These are phyloP conservation scores for Seriola dumerili DNA, from an alignment of 2,113 vertebrate species.

Conservation along the genomic window DNA sequence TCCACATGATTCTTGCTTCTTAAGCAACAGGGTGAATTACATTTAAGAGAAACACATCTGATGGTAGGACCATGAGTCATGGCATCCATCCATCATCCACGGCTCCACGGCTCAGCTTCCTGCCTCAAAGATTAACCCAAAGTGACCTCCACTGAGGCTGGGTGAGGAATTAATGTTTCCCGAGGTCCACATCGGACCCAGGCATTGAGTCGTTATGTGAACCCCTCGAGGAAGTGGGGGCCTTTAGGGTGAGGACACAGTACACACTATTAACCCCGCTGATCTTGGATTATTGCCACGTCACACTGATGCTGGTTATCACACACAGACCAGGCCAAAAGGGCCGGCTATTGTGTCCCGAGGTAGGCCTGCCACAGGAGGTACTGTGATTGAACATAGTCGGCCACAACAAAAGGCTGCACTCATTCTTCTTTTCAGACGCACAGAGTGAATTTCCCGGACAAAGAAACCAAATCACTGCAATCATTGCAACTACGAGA, in stretches of 20 bases:
- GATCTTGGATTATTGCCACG: conserved; percentile 57
- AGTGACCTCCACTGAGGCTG: conserved; percentile 38
- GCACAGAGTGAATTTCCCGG: conserved; percentile 23
- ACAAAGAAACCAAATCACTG: conserved; percentile 34
- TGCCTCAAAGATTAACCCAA: conserved; percentile 56
- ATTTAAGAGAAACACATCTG: conserved; percentile 22
- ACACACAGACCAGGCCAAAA: conserved; percentile 23
- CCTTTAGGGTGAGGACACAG: conserved; percentile 43
- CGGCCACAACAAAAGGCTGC: conserved; percentile 34
- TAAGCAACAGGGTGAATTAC: conserved; percentile 15
- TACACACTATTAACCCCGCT: conserved; percentile 77
- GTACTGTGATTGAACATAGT: conserved; percentile 51
- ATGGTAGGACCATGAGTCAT: conserved; percentile 3
- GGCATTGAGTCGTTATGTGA: conserved; percentile 16
- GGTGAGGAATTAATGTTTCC: conserved; percentile 59
- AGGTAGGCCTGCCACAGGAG: conserved; percentile 60
- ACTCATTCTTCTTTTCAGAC: conserved; percentile 10
- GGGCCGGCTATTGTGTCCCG: conserved; percentile 8
- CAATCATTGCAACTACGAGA: not conserved
- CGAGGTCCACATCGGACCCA: conserved; percentile 27
- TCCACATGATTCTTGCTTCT: not conserved
- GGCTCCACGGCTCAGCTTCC: conserved; percentile 13
- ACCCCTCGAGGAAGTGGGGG: conserved; percentile 35
- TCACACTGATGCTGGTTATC: conserved; percentile 47
- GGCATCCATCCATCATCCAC: conserved; percentile 52